Evolutionary conservation across 1,140 invertebrate genomes (phyloP), one percentile per base, ranked within the genome.

Genomic region (Pteromalus puparum): DNA sequence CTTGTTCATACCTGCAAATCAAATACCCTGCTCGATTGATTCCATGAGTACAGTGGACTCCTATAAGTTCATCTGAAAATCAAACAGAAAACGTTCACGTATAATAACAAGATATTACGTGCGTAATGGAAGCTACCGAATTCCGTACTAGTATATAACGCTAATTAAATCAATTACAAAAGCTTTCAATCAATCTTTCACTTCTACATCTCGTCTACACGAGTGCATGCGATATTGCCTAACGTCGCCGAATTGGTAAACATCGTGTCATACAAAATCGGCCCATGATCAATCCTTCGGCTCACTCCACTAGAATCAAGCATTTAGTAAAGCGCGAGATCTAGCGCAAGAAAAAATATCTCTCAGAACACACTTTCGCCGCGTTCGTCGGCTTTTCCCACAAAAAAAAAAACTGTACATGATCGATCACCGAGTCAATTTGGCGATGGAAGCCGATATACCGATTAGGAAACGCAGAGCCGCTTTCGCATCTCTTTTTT

Each of bases 21-120:
- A 98, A 94, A 90, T 97, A 98, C 0, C 98, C 98, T 7, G 97
- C 97, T 82, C 98, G 94, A 91, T 99, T 98, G 2, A 98, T 93
- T 13, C 98, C 98, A 90, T 98, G 97, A 0, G 98, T 98, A 91
- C 98, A 98, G 90, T 98, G 97, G 24, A 98, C 96, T 42, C 97
- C 98, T 88, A 98, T 95, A n/a, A 98, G 89, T 87, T 94, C 94
- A 90, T 96, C 97, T 98, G 93, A 73, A 95, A 95, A 78, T 90
- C 86, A 90, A 61, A 87, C 86, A 84, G 86, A 28, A 26, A 70
- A 28, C 2, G 10, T 26, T 28, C 6, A 26, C 24, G 6, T 18
- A 26, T 28, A 30, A 30, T 30, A 15, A 28, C 9, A 70, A 28
- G 24, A 28, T 28, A 30, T 28, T 70, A 12, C 4, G 6, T 10